Evolutionary conservation across 92 coral and sea anemone species (phyloP), one percentile per base, ranked within the genome.

Genomic region (Epizoanthus fatuus): DNA sequence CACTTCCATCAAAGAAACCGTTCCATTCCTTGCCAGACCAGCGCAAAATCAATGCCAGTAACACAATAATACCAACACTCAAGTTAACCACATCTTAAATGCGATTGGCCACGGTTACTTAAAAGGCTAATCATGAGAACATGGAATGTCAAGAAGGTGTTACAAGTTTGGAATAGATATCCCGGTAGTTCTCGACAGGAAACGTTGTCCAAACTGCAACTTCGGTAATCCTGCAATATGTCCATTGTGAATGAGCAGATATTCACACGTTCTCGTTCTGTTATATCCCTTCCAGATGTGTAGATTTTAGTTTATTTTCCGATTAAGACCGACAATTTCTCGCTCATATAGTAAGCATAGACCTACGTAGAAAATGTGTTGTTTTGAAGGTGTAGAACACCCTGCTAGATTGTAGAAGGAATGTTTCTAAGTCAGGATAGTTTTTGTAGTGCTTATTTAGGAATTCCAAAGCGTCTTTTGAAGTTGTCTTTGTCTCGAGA

Each of bases 51-150:
- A 37, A 12, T 64, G 54, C 53, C 54, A 77, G 45, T 17, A 11
- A 11, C 44, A 62, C 6, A 7, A 29, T 20, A 59, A 77, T 58
- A 7, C 59, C 82, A 56, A 44, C 69, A 77, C 82, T 68, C 47
- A 77, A 47, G 52, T 60, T 39, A 60, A 62, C 82, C 69, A 44
- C 82, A 39, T 40, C 69, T 44, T 44, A 35, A 40, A 62, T 54
- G 44, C 63, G 70, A 77, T 62, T 77, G 69, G 82, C 3, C 63
- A 16, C 13, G 37, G 22, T 4, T 77, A 3, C 14, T 44, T 44
- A 5, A 44, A 44, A 49, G 53, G 53, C 14, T 7, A 49, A 49
- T 8, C 9, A 49, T 49, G 13, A 49, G 10, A 49, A 49, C 53
- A 49, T 0, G 53, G 53, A 49, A 49, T 49, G 53, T 49, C 53